These are phyloP conservation scores for Cotesia glomerata DNA, from an alignment of 1,140 invertebrate species.

Conservation along the genomic window DNA sequence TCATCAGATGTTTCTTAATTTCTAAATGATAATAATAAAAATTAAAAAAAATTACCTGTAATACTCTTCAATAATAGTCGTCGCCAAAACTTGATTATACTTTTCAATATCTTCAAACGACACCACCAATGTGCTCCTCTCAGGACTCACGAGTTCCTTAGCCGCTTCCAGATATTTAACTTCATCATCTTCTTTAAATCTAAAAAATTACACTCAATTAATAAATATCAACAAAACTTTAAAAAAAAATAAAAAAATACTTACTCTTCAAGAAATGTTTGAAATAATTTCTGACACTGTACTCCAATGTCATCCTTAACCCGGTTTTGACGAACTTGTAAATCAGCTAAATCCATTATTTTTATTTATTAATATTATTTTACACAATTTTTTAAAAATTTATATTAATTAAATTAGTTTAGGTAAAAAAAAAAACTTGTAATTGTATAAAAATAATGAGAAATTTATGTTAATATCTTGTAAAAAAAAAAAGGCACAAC, in stretches of 20 bases:
- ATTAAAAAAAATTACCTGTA: constrained; percentile 70
- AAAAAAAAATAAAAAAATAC: constrained; percentile 53
- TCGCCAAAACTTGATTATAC: constrained; percentile 91
- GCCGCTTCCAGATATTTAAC: constrained; percentile 87
- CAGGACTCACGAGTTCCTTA: constrained; percentile 82
- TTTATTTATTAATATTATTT: neutral
- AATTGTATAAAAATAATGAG: no score
- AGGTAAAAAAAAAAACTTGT: no score
- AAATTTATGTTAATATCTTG: no score
- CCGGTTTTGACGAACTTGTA: constrained; percentile 49
- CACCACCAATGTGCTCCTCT: constrained; percentile 92
- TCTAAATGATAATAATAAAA: neutral
- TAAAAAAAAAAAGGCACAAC: no score
- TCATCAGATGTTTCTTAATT: constrained; percentile 9
- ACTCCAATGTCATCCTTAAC: constrained; percentile 86
- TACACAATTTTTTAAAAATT: neutral
- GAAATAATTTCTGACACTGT: constrained; percentile 93
- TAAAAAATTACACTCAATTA: constrained; percentile 43
- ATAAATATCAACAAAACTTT: neutral
- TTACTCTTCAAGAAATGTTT: constrained; percentile 95
- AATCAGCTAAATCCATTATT: constrained; percentile 38
- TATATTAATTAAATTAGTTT: no score
- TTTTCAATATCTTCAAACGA: constrained; percentile 96
- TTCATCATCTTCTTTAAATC: constrained; percentile 84
- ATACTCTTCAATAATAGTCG: constrained; percentile 95